Base-by-base conservation (phyloP, 2,888 invertebrate species). In the Standfussiana lucernea region DNA sequence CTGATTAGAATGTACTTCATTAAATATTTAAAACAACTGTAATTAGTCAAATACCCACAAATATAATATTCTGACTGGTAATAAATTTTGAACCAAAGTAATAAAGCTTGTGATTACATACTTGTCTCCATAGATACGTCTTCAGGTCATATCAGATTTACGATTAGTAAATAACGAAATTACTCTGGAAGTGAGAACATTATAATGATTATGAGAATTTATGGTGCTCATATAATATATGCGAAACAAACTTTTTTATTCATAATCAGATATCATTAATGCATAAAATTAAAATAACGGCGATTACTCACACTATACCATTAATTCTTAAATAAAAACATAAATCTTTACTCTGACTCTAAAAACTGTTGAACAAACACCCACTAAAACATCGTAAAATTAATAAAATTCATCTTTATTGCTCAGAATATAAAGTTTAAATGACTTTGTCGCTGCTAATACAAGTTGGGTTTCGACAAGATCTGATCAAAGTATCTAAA, bases 401-500 rank as follows among this genome's bases (percentile, higher is more conserved):
- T 87, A 83, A 88, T 89, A 77, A 95, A 91, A 92, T 83, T 93
- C 85, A 88, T 92, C 94, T 93, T 89, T 94, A 94, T 87, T 61
- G 24, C 75, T 71, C 45, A 21, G 53, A 10, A 40, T 37, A 85
- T 88, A 88, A 79, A 76, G 82, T 87, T 93, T 92, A 88, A 89
- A 90, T 86, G 89, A 86, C 86, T 75, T 85, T 77, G 79, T 85
- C 81, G 83, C 78, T 79, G 75, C 79, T 89, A 85, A 85, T 83
- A 89, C 90, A 93, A 92, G 93, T 93, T 94, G 91, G 91, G 93
- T 93, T 95, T 95, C 95, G 94, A 95, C 95, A 95, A 96, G 95
- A 96, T 96, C 93, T 95, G 96, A 96, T 96, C 96, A 96, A 95
- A 95, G 95, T 94, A 96, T 96, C 96, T 97, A 97, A 97, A 97